phyloP scores from a whole-genome alignment of 2,797 vertebrate species.

The Lophotriccus pileatus region DNA sequence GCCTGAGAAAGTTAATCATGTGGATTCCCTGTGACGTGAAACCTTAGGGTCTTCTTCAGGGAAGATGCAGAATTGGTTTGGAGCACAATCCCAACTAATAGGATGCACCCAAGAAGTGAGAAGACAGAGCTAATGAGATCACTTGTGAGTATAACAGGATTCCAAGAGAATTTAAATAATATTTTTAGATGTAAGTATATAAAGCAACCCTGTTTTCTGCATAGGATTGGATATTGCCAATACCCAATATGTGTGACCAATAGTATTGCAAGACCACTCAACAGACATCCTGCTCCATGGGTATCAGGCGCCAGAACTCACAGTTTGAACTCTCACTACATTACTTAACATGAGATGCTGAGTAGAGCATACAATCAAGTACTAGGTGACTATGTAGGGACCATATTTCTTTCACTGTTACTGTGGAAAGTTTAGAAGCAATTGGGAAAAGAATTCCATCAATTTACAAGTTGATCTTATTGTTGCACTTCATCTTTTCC shows the following conservation, averaged over 20 bases:
- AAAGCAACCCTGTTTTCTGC: neutral
- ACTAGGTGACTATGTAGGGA: neutral
- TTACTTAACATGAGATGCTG: neutral
- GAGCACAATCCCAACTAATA: neutral
- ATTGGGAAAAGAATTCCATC: neutral
- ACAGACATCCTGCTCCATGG: neutral
- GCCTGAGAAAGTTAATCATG: neutral
- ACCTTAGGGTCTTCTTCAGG: neutral
- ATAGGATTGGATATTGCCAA: neutral
- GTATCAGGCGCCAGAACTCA: neutral
- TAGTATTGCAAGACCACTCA: too few species aligned
- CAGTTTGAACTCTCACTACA: neutral
- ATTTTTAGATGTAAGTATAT: neutral
- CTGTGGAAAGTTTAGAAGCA: neutral
- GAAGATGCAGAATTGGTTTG: neutral
- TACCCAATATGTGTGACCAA: too few species aligned
- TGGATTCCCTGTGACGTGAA: neutral
- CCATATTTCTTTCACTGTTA: neutral
- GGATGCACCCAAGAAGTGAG: neutral
- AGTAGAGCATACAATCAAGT: neutral
- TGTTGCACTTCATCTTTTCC: neutral
- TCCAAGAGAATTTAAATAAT: neutral
- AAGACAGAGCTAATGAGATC: neutral
- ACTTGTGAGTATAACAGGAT: neutral
- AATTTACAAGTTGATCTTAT: neutral